Evolutionary conservation across 2,113 vertebrate species (phyloP).

Genomic region (Pollimyrus isidori): DNA sequence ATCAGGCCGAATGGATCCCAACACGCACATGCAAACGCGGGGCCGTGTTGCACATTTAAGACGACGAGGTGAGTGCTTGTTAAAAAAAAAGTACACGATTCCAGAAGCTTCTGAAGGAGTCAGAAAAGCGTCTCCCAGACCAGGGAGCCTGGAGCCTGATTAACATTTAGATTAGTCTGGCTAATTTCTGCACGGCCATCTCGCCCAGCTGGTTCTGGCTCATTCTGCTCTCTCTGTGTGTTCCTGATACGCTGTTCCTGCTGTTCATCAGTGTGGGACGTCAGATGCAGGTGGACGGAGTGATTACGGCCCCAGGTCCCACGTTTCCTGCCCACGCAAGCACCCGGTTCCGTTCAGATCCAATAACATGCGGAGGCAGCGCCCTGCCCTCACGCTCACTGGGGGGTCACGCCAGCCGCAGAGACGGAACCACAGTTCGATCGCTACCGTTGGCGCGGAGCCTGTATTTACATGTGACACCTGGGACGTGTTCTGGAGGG

Average conservation of each 20-base stretch:
- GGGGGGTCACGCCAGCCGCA: not conserved
- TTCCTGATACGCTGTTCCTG: not conserved
- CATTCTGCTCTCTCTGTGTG: not conserved
- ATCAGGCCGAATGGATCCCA: not conserved
- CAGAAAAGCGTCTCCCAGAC: not conserved
- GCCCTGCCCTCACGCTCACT: not conserved
- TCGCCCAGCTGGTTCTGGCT: not conserved
- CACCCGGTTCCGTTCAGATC: not conserved
- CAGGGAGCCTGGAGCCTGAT: not conserved
- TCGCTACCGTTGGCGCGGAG: constrained; percentile 18
- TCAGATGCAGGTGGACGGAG: not conserved
- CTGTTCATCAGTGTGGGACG: not conserved
- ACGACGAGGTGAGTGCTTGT: not conserved
- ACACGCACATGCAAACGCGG: not conserved
- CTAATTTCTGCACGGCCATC: not conserved
- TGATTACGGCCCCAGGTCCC: not conserved
- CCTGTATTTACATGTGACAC: constrained; percentile 18
- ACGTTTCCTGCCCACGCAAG: not conserved
- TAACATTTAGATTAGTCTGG: not conserved
- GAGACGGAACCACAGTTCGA: not conserved
- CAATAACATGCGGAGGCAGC: not conserved
- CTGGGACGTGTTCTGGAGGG: constrained; percentile 15
- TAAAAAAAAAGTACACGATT: not conserved
- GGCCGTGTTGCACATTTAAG: not conserved
- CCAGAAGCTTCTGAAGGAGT: not conserved